Base-by-base conservation (phyloP, 2,888 invertebrate genomes). In the Heliconius erato region DNA sequence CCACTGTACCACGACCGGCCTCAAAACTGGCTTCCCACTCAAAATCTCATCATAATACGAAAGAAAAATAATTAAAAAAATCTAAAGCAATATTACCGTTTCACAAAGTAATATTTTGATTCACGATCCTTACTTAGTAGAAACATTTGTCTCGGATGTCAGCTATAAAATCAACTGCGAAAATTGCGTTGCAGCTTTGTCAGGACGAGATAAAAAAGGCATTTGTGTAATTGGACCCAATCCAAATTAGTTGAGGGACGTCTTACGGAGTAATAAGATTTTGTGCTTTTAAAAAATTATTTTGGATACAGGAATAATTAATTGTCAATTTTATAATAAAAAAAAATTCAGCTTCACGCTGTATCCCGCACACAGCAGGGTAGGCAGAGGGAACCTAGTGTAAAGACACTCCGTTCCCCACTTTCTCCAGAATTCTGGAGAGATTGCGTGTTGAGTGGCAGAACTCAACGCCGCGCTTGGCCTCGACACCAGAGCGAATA, bases 211-310 rank as follows among this genome's bases (percentile, higher is more conserved):
- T 90, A 91, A 91, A 90, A 89, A 90, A 67, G 72, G 49, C 78
- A 59, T 82, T 80, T 80, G 65, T 81, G 84, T 85, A 85, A 86
- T 85, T 86, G 86, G 86, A 84, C 82, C 68, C 82, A 80, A 80
- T 84, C 84, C 85, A 86, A 86, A 85, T 86, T 85, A 94, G 92
- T 89, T 86, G 87, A 49, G 88, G 89, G 85, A 89, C 86, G 89
- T 90, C 90, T 91, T 90, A 89, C 88, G 89, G 92, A 90, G 91
- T 92, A 93, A 94, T 93, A 94, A 94, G 92, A 94, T 94, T 93
- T 94, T 92, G 94, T 93, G 94, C 93, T 94, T 94, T 92, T 92
- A 91, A 92, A 67, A 90, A 93, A 91, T 92, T 92, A 94, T 92
- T 93, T 85, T 83, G 93, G 92, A 91, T 90, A 92, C 91, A 91